phyloP scores from a whole-genome alignment of 2,113 vertebrate genomes.

The Picathartes gymnocephalus region DNA sequence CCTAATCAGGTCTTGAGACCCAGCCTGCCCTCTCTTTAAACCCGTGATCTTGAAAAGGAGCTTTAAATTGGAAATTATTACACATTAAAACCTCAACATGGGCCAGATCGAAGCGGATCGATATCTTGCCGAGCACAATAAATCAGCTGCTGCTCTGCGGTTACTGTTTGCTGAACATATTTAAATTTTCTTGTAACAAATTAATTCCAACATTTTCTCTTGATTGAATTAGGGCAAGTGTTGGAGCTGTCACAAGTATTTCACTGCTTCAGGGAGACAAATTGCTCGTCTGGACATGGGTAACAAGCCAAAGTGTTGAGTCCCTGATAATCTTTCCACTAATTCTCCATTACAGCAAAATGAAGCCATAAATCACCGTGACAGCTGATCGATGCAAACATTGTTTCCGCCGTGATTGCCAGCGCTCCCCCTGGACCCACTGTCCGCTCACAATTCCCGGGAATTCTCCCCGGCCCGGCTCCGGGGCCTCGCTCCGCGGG shows the following conservation, averaged over 20 bases:
- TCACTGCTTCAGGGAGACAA: conserved; percentile 97
- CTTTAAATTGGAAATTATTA: conserved; percentile 99
- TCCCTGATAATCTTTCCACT: conserved; percentile 99
- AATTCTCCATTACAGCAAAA: conserved; percentile 99
- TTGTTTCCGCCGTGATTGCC: conserved; percentile 99
- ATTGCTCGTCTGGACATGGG: conserved; percentile 99
- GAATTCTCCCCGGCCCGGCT: conserved; percentile 91
- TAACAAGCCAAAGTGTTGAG: conserved; percentile 99
- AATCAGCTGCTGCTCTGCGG: conserved; percentile 94
- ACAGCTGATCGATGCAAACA: conserved; percentile 99
- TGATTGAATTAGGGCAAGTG: conserved; percentile 99
- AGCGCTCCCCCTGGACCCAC: conserved; percentile 97
- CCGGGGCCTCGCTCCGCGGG: conserved; percentile 79
- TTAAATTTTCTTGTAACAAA: conserved; percentile 99
- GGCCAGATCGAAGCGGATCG: conserved; percentile 95
- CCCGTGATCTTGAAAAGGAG: conserved; percentile 96
- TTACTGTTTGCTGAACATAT: conserved; percentile 98
- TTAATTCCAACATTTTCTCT: conserved; percentile 99
- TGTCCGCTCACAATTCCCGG: conserved; percentile 96
- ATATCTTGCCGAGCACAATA: conserved; percentile 98
- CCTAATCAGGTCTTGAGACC: conserved; percentile 90
- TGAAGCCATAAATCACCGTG: conserved; percentile 99
- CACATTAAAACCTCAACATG: conserved; percentile 98
- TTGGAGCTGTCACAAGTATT: conserved; percentile 99
- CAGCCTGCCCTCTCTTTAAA: conserved; percentile 91